Conservation (phyloP, 2,113 vertebrate genomes). For the Anser cygnoides region DNA sequence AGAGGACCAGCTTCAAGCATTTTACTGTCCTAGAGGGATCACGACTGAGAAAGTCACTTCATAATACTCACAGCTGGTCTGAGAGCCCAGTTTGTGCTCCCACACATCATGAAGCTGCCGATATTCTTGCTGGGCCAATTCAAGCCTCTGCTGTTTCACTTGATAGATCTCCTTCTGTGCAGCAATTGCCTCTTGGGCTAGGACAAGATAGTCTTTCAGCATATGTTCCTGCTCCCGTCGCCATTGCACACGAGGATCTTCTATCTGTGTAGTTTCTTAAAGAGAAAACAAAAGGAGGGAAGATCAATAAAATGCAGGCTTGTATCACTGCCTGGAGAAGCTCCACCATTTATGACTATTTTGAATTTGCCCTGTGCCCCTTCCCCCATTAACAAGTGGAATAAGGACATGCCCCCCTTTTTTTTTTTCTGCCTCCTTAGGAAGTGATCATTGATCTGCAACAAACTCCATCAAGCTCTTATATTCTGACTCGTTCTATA, state of each 20-base stretch:
- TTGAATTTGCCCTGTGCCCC: neutral
- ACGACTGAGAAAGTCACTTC: neutral
- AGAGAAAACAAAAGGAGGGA: neutral
- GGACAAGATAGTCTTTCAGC: slow-evolving; percentile 94
- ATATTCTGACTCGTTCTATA: neutral
- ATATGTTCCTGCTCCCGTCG: slow-evolving; percentile 94
- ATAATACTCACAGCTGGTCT: slow-evolving; percentile 91
- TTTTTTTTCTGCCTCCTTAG: neutral
- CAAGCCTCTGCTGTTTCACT: slow-evolving; percentile 95
- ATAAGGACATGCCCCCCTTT: neutral
- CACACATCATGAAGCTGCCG: slow-evolving; percentile 91
- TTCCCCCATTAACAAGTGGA: neutral
- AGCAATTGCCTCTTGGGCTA: slow-evolving; percentile 91
- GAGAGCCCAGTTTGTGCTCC: slow-evolving; percentile 93
- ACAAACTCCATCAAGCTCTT: neutral
- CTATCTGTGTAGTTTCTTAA: slow-evolving; percentile 93
- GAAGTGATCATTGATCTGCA: neutral
- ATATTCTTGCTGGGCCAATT: slow-evolving; percentile 94
- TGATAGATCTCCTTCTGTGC: slow-evolving; percentile 96
- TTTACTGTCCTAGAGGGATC: neutral
- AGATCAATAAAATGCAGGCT: neutral
- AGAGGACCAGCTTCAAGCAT: neutral
- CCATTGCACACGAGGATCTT: slow-evolving; percentile 96
- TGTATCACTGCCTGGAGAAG: neutral
- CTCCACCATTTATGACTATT: neutral